Percentiles rank a stretch among this genome's conserved stretches.
phyloP scores from a whole-genome alignment of 2,113 vertebrate species.

The Cromileptes altivelis region DNA sequence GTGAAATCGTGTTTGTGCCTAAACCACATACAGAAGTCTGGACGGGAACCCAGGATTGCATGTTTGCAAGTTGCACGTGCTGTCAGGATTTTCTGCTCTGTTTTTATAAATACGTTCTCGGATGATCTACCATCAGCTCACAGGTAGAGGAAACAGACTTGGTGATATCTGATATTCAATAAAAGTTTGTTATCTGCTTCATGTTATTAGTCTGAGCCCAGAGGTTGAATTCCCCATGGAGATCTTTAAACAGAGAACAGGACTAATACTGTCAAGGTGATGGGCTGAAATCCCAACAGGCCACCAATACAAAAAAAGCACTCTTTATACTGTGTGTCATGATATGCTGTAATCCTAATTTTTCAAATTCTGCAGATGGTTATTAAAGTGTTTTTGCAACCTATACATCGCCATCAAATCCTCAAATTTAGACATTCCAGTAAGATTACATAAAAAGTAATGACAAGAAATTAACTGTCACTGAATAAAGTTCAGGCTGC shows the following conservation, averaged over 20 bases:
- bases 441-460: no score
- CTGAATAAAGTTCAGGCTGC: background rate
- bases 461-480: background rate
- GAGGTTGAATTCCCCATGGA: slow-evolving; percentile 27
- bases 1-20: no score
- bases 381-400: no score
- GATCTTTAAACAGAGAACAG: slow-evolving; percentile 19
- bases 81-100: background rate
- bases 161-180: background rate
- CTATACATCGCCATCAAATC: no score
- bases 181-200: slow-evolving; percentile 28
- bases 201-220: slow-evolving; percentile 27
- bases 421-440: no score
- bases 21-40: no score
- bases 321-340: background rate
- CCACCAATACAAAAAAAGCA: background rate
- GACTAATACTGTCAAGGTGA: slow-evolving; percentile 21
- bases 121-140: background rate
- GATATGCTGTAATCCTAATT: background rate
- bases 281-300: slow-evolving; percentile 17
- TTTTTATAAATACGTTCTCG: background rate
- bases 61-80: background rate
- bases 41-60: no score
- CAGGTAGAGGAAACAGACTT: background rate
- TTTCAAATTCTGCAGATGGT: background rate